phyloP scores from a whole-genome alignment of 2,797 vertebrate species.

The Tragopan temminckii region DNA sequence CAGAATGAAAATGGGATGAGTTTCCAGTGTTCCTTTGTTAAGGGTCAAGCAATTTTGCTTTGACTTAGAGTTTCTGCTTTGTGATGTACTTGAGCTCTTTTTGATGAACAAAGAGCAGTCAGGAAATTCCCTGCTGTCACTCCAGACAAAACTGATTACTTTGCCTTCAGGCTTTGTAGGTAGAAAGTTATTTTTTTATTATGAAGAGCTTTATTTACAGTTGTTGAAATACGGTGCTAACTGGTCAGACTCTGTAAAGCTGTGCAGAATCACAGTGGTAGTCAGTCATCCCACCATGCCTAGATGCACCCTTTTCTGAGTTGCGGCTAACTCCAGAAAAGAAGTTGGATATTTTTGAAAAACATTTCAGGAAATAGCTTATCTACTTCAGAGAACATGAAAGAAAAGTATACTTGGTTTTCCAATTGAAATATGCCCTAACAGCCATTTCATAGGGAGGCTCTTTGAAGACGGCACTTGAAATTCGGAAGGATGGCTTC shows the following conservation, averaged over 20 bases:
- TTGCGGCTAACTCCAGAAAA: neutral
- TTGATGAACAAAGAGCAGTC: neutral
- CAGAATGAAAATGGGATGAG: neutral
- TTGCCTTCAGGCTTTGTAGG: neutral
- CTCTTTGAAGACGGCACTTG: slow-evolving; percentile 10
- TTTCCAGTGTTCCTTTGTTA: neutral
- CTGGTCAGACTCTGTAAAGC: neutral
- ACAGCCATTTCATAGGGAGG: neutral
- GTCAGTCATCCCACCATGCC: neutral
- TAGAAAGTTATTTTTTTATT: neutral
- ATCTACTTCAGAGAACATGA: neutral
- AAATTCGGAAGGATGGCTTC: neutral
- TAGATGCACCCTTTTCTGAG: neutral
- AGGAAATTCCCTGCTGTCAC: neutral
- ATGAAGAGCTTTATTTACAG: neutral
- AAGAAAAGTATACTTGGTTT: neutral
- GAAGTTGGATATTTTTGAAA: neutral
- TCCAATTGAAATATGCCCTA: neutral
- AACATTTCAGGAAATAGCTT: neutral
- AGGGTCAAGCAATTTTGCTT: neutral
- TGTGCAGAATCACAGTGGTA: neutral
- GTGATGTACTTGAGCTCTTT: neutral
- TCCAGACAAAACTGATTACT: neutral
- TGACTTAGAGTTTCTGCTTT: neutral
- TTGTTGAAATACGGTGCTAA: neutral